A percentile compares a stretch with the other conserved stretches of the same genome.
These are phyloP conservation scores for Cyclophora punctaria DNA, from an alignment of 2,888 invertebrate species.

Conservation along the genomic window DNA sequence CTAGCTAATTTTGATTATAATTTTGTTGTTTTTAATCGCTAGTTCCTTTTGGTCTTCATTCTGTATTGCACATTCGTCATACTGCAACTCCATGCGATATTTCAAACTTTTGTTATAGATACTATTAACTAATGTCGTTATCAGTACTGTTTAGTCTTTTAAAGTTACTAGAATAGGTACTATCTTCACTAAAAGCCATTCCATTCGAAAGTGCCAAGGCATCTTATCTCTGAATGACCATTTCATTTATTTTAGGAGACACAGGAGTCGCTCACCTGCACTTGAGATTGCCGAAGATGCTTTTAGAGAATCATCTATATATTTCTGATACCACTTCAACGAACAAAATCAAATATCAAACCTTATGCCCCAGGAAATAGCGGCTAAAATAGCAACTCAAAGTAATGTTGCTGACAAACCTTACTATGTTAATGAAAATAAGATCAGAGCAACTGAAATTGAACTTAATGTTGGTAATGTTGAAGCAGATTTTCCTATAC, in stretches of 20 bases:
- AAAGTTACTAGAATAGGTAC: constrained; percentile 8
- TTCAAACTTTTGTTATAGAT: too few species aligned
- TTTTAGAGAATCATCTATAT: constrained; percentile 63
- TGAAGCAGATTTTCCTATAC: constrained; percentile 26
- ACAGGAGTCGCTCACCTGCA: constrained; percentile 70
- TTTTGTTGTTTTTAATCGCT: not conserved
- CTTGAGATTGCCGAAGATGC: constrained; percentile 58
- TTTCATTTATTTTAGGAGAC: constrained; percentile 72
- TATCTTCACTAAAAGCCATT: constrained; percentile 28
- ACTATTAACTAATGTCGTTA: too few species aligned
- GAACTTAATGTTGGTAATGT: constrained; percentile 18
- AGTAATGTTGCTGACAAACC: constrained; percentile 48
- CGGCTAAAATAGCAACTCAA: constrained; percentile 15
- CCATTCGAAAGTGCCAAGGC: constrained; percentile 35
- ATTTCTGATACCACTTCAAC: constrained; percentile 55
- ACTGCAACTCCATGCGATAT: too few species aligned
- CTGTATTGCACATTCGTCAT: not conserved
- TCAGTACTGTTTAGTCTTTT: too few species aligned
- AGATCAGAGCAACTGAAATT: constrained; percentile 20
- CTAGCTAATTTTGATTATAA: not conserved
- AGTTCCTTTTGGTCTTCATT: not conserved
- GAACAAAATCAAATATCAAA: constrained; percentile 24
- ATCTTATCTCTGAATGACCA: constrained; percentile 64
- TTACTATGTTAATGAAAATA: constrained; percentile 38
- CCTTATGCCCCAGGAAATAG: constrained; percentile 9